Conservation (phyloP, 2,888 invertebrate genomes). For the Listrodromus nycthemerus region DNA sequence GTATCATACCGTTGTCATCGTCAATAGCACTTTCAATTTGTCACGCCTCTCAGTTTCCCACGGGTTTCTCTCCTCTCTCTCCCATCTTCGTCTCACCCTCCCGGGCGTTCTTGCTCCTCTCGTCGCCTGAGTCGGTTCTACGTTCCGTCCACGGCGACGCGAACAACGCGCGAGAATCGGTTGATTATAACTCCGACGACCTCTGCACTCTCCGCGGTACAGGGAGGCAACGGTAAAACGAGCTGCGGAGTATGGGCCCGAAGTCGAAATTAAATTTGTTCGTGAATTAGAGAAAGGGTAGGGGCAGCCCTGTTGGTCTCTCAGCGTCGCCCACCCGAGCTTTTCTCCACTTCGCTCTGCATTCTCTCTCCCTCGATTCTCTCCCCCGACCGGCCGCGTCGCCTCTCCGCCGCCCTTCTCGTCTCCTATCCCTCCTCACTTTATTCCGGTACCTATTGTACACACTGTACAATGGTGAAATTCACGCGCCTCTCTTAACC, state of each 20-base stretch:
- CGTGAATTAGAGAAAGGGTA: slow-evolving; percentile 66
- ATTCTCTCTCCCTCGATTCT: slow-evolving; percentile 3
- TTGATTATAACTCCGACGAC: slow-evolving; percentile 55
- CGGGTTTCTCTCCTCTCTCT: background rate
- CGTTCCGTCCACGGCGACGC: slow-evolving; percentile 38
- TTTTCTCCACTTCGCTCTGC: slow-evolving; percentile 4
- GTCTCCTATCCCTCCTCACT: slow-evolving; percentile 1
- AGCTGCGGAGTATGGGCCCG: background rate
- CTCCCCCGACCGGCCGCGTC: background rate
- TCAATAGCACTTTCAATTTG: slow-evolving; percentile 62
- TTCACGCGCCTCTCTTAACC: slow-evolving; percentile 64
- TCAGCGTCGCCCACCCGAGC: slow-evolving; percentile 33
- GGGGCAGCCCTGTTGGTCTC: slow-evolving; percentile 36
- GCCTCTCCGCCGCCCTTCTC: slow-evolving; percentile 36
- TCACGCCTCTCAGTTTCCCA: slow-evolving; percentile 53
- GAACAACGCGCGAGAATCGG: slow-evolving; percentile 29
- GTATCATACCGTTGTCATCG: slow-evolving; percentile 44
- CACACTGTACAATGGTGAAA: slow-evolving; percentile 59
- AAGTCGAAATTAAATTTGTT: slow-evolving; percentile 70
- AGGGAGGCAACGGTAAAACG: slow-evolving; percentile 36
- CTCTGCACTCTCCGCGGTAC: slow-evolving; percentile 18
- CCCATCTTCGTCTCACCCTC: background rate
- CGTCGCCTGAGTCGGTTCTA: slow-evolving; percentile 20
- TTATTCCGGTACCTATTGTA: slow-evolving; percentile 19
- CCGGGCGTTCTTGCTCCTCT: slow-evolving; percentile 18